Evolutionary conservation across 2,888 invertebrate species (phyloP).

Genomic region (Pasiphila rectangulata): DNA sequence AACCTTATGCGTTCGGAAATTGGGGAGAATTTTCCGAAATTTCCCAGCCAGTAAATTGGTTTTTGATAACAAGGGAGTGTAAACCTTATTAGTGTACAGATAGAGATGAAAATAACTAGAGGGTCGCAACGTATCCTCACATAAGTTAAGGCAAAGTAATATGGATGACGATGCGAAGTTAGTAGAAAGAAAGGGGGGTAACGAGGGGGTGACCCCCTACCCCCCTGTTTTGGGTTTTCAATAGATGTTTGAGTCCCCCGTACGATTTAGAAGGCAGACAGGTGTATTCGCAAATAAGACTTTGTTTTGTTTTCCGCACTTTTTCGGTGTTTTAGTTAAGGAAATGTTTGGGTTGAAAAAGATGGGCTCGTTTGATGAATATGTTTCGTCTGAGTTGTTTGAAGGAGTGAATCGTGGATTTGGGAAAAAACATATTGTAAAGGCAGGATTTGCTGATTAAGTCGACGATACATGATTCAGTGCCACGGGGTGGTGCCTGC

Average conservation of each 20-base stretch:
- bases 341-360: slow-evolving; percentile 15
- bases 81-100: slow-evolving; percentile 36
- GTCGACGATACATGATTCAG: too few relatives aligned
- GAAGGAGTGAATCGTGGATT: too few relatives aligned
- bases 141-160: slow-evolving; percentile 80
- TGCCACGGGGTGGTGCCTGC: too few relatives aligned
- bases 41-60: slow-evolving; percentile 28
- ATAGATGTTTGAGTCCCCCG: slow-evolving; percentile 74
- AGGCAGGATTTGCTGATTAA: too few relatives aligned
- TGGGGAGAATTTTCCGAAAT: slow-evolving; percentile 13
- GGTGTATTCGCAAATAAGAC: slow-evolving; percentile 49
- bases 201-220: slow-evolving; percentile 62
- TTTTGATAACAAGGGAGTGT: slow-evolving; percentile 34
- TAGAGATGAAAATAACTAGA: slow-evolving; percentile 46
- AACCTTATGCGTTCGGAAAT: slow-evolving; percentile 29
- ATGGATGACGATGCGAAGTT: slow-evolving; percentile 80
- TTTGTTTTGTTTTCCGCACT: slow-evolving; percentile 22
- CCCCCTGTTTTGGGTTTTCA: slow-evolving; percentile 80
- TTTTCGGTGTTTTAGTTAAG: slow-evolving; percentile 22
- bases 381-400: neutral
- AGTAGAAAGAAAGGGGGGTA: slow-evolving; percentile 79
- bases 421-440: too few relatives aligned
- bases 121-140: slow-evolving; percentile 56
- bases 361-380: neutral
- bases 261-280: slow-evolving; percentile 69